Evolutionary conservation across 2,113 vertebrate genomes (phyloP).

Genomic region (Grallaria varia): DNA sequence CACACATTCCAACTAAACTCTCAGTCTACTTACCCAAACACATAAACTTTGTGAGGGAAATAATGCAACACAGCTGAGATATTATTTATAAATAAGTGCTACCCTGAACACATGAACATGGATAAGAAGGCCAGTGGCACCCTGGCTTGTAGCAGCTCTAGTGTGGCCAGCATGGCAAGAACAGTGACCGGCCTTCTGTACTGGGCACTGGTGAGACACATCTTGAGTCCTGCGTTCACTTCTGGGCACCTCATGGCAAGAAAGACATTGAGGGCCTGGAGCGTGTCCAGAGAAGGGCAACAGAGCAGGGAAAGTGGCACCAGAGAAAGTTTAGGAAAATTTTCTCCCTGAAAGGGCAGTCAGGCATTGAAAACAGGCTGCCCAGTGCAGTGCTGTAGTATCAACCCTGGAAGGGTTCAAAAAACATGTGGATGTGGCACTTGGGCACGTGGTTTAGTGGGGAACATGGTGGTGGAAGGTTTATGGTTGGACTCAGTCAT

Average conservation of each 20-base stretch:
- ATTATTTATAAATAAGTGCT: background rate
- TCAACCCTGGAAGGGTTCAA: background rate
- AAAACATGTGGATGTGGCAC: background rate
- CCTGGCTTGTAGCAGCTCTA: background rate
- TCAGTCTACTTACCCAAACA: background rate
- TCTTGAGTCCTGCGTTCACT: background rate
- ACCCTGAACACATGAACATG: background rate
- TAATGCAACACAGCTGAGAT: background rate
- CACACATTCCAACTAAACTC: background rate
- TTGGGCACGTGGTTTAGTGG: background rate
- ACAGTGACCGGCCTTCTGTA: background rate
- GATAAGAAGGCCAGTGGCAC: background rate
- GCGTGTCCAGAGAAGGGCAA: background rate
- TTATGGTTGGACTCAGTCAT: background rate
- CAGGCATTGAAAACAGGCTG: background rate
- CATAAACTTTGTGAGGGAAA: accelerated
- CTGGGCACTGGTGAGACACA: background rate
- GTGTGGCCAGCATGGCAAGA: background rate
- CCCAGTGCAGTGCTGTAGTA: background rate
- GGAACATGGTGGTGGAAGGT: background rate
- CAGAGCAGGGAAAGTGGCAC: background rate
- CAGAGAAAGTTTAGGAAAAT: background rate
- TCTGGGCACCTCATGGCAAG: background rate
- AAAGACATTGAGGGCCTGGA: background rate
- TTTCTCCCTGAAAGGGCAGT: background rate